Evolutionary conservation across 2,113 vertebrate genomes (phyloP), one percentile per base, ranked within the genome.

Genomic region (Colius striatus): DNA sequence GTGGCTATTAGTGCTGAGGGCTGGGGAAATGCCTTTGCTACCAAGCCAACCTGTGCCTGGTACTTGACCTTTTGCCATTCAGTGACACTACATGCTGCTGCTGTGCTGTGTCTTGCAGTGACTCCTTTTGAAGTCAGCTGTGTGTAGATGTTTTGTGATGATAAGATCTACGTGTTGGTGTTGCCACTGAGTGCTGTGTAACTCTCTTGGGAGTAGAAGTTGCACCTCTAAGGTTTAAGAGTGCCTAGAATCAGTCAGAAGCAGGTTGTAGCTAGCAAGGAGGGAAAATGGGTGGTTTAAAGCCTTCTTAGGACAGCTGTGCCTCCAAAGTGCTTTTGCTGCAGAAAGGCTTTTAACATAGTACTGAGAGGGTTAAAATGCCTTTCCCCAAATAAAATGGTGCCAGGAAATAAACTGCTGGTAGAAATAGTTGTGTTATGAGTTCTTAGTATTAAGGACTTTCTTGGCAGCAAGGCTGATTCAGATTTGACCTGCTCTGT

Each of bases 1-100:
- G 10, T 50, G 23, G 41, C 5, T 67, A n/a, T 54, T 43, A 14
- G 19, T 21, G 16, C 9, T 10, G 45, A 66, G n/a, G 48, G 26
- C 10, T 79, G 61, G 53, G 70, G 45, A 78, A 62, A 58, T 45
- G 5, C 16, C 53, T 43, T n/a, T 62, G 23, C 72, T 73, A 16
- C 34, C 68, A 51, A 51, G 19, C 47, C 54, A 47, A 1, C 21
- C 43, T 48, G 20, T 16, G 2, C 15, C 18, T 74, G 34, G 9
- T 47, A 5, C 10, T 21, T 36, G 22, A 58, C 29, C 17, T 70
- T 27, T 16, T 45, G 18, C 72, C 10, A 1, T 54, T 62, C 15
- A 6, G 0, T 19, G 23, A 6, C 29, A 41, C 38, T 41, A 12
- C 38, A 22, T 0, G 1, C 54, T 13, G 19, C 47, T 77, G 18